Evolutionary conservation across 1,140 invertebrate genomes (phyloP), one percentile per base, ranked within the genome.

Genomic region (Saccostrea echinata): DNA sequence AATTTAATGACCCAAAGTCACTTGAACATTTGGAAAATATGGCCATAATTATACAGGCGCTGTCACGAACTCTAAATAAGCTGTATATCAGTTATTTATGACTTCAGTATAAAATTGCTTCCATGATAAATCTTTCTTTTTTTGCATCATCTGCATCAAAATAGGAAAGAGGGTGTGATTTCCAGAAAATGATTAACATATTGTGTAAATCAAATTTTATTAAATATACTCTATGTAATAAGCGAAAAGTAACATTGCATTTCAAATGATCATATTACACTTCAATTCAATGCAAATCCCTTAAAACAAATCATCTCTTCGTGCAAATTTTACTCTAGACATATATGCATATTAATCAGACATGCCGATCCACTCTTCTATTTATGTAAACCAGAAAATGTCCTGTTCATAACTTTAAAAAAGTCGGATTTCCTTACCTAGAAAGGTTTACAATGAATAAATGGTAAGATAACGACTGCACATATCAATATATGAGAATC

Each of bases 61-160:
- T 18, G 68, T 76, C 68, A 76, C 68, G 68, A 76, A 30, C 9
- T 76, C 68, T 6, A 76, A 76, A 76, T 76, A 76, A 33, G 27
- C 68, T 30, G 27, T 76, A 76, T 76, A 76, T 76, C 68, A 76
- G 27, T 76, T 30, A 76, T 30, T 76, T 76, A 76, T 76, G 27
- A 76, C 68, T 27, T 13, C 24, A 30, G 27, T 13, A 27, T 76
- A 33, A n/a, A 27, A 76, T 3, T 76, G 68, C 16, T 76, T 33
- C 30, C 11, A 30, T 12, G 27, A 76, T 43, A 4, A 30, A 27
- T 35, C 30, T 76, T 76, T 30, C 13, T 16, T 33, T 16, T 18
- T 61, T 30, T 33, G 16, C 68, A 71, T 71, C 27, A 30, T 30
- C 68, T 76, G 68, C 11, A 76, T 76, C 68, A 35, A 76, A 76